Evolutionary conservation across 2,113 vertebrate genomes (phyloP).

Genomic region (Pelecanoides urinatrix): DNA sequence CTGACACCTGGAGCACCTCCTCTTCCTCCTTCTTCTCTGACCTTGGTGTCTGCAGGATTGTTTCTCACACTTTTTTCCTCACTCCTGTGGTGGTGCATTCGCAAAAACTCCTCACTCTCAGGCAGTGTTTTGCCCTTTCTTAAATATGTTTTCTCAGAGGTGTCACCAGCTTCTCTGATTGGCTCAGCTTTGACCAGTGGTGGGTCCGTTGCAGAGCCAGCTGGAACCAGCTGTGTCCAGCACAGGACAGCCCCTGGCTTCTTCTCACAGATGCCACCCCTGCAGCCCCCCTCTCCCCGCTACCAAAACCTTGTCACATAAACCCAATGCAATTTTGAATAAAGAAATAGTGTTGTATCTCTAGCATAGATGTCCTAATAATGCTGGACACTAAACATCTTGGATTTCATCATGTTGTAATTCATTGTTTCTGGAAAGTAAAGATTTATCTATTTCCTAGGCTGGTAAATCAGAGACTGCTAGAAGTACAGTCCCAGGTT

Average conservation of each 20-base stretch:
- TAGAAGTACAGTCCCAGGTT: constrained; percentile 90
- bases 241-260: background rate
- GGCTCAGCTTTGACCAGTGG: too few relatives aligned
- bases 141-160: background rate
- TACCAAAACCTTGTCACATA: background rate
- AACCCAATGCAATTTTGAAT: background rate
- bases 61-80: background rate
- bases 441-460: constrained; percentile 63
- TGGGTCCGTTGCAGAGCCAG: too few relatives aligned
- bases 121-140: background rate
- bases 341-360: background rate
- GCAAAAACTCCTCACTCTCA: background rate
- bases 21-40: too few relatives aligned
- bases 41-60: background rate
- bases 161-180: background rate
- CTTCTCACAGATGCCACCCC: background rate
- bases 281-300: background rate
- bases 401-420: background rate
- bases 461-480: constrained; percentile 87
- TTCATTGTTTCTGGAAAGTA: background rate
- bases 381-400: background rate
- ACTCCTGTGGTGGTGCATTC: background rate
- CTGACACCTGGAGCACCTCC: too few relatives aligned
- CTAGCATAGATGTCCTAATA: background rate
- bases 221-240: too few relatives aligned